Conservation (phyloP, 2,888 invertebrate genomes). For the Mallateleia sp. region DNA sequence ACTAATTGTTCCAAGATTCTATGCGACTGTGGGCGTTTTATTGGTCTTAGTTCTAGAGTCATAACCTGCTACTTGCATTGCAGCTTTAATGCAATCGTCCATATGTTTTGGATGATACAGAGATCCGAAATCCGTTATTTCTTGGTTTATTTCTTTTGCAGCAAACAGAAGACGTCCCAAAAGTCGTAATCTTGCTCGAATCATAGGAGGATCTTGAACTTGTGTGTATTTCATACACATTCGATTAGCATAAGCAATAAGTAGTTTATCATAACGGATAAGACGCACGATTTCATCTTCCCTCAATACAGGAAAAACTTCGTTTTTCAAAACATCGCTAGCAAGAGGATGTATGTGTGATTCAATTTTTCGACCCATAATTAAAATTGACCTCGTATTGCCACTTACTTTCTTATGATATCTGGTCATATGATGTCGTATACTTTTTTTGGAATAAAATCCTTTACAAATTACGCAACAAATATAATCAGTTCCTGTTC, state of each 20-base stretch:
- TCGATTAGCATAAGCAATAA: conserved; percentile 77
- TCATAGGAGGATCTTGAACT: conserved; percentile 74
- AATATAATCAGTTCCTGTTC: conserved; percentile 57
- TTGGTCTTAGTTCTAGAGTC: conserved; percentile 43
- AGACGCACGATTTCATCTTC: conserved; percentile 74
- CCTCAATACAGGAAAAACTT: conserved; percentile 75
- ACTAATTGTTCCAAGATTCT: conserved; percentile 71
- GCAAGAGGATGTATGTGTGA: conserved; percentile 68
- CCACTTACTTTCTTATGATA: conserved; percentile 34
- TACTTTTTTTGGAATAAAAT: conserved; percentile 66
- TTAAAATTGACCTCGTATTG: conserved; percentile 23
- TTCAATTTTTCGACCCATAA: conserved; percentile 41
- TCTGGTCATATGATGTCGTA: conserved; percentile 59
- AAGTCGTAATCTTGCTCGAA: conserved; percentile 74
- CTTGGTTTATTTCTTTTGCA: conserved; percentile 51
- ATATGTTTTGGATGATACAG: conserved; percentile 76
- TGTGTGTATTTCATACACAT: conserved; percentile 74
- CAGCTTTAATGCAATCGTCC: conserved; percentile 62
- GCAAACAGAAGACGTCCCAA: conserved; percentile 70
- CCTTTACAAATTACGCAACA: conserved; percentile 74
- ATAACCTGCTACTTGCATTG: conserved; percentile 69
- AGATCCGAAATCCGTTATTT: conserved; percentile 73
- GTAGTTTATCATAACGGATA: conserved; percentile 78
- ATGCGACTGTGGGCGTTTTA: conserved; percentile 74
- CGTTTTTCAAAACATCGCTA: conserved; percentile 48